These are phyloP conservation scores for Germaria angustata DNA, from an alignment of 2,888 invertebrate genomes.

Conservation along the genomic window DNA sequence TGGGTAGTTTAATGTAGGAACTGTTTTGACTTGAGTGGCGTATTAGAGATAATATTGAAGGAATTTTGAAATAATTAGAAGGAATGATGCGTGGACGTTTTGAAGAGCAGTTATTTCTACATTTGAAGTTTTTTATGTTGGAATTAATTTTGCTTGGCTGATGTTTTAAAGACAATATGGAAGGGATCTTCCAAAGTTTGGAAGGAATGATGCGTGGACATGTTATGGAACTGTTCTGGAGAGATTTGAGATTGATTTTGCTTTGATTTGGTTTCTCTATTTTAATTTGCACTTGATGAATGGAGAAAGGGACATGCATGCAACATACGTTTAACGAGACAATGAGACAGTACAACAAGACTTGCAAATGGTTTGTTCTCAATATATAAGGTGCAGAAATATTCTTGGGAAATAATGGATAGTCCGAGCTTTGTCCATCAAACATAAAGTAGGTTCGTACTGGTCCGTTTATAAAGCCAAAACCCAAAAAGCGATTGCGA, in stretches of 20 bases:
- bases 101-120: too few species aligned
- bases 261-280: neutral
- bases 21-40: too few species aligned
- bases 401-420: slow-evolving; percentile 83
- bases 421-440: slow-evolving; percentile 83
- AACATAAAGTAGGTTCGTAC: slow-evolving; percentile 84
- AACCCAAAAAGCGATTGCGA: slow-evolving; percentile 81
- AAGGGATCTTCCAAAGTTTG: neutral
- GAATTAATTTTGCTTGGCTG: neutral
- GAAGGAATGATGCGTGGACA: neutral
- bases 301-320: slow-evolving; percentile 81
- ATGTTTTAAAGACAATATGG: neutral
- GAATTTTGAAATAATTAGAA: too few species aligned
- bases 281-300: slow-evolving; percentile 77
- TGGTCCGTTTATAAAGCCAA: slow-evolving; percentile 79
- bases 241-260: neutral
- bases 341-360: slow-evolving; percentile 83
- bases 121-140: too few species aligned
- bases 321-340: slow-evolving; percentile 82
- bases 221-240: fast-evolving
- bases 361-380: slow-evolving; percentile 82
- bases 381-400: slow-evolving; percentile 83
- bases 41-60: too few species aligned
- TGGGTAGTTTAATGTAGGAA: neutral
- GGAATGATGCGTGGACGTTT: too few species aligned